Base-by-base conservation (phyloP, 2,113 vertebrate species). In the Dasypus novemcinctus region DNA sequence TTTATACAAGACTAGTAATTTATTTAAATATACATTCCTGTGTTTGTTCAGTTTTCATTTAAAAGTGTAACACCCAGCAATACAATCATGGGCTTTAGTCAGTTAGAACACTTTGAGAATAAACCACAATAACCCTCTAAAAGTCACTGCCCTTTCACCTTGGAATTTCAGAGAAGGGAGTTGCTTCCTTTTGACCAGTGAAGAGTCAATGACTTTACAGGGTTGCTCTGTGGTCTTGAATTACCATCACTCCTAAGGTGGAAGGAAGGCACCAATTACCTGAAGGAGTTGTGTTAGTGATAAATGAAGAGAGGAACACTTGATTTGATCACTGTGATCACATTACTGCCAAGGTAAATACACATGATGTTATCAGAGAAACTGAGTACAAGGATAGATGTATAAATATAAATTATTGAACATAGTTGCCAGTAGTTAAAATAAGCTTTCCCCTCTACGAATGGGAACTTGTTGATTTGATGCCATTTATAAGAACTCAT, bases 261-360 rank as follows among this genome's bases (percentile, higher is more conserved):
- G 98, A 98, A 98, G 97, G 98, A 98, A 98, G 96, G 27, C 95
- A 97, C 97, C 98, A 95, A 97, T 97, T 87, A 98, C 89, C 0
- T 83, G 43, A 63, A 92, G 96, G 84, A 96, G 68, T 0, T 41
- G 27, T 4, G 6, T 41, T 97, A 89, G 80, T 21, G 78, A 93
- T 10, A 76, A 95, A 43, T 74, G 72, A 54, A 90, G 87, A 59
- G 36, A 25, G 80, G 61, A n/a, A 63, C 94, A 10, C 57, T 95
- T 54, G 76, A 49, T 95, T 91, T 88, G 78, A 79, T 90, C 91
- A 69, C 68, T 38, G 10, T n/a, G 86, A 64, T 76, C 61, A 68
- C 0, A 0, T 69, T 94, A 46, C 59, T 69, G 81, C 87, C 43
- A 69, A 68, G 13, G 64, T 59, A 94, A 13, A 46, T 21, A 90